These are phyloP conservation scores for Apogon hyalosoma DNA, from an alignment of 2,797 vertebrate genomes.

Conservation along the genomic window DNA sequence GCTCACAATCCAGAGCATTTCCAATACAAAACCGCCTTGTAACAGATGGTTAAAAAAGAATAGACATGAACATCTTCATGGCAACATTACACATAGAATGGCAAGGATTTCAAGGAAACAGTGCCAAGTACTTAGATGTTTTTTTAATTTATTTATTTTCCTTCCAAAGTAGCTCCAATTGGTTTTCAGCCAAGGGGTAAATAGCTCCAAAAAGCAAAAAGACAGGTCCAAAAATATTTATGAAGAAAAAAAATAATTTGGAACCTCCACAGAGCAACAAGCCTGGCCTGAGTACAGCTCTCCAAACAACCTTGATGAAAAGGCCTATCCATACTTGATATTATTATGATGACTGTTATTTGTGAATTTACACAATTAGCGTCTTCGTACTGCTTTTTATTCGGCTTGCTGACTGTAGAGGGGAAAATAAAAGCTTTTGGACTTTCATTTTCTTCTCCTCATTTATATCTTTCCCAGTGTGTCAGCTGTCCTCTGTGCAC, in stretches of 20 bases:
- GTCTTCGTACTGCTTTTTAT: slow-evolving; percentile 20
- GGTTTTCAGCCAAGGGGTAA: slow-evolving; percentile 55
- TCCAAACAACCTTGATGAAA: not conserved
- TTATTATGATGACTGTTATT: slow-evolving; percentile 1
- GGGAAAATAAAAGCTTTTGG: slow-evolving; percentile 2
- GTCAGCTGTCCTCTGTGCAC: slow-evolving; percentile 38
- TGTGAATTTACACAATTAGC: not conserved
- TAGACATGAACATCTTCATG: slow-evolving; percentile 58
- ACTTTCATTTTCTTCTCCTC: slow-evolving; percentile 43
- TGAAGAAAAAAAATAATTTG: slow-evolving; percentile 64
- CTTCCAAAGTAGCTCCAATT: slow-evolving; percentile 54
- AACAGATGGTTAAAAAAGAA: slow-evolving; percentile 75
- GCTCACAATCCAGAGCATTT: slow-evolving; percentile 56
- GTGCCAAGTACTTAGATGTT: slow-evolving; percentile 62
- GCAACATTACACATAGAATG: slow-evolving; percentile 60
- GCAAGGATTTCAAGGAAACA: slow-evolving; percentile 50
- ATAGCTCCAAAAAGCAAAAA: slow-evolving; percentile 59
- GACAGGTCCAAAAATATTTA: slow-evolving; percentile 62
- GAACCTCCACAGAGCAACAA: slow-evolving; percentile 54
- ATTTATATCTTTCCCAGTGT: slow-evolving; percentile 37
- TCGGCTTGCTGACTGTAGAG: slow-evolving; percentile 4
- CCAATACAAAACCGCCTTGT: slow-evolving; percentile 51
- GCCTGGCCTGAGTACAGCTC: slow-evolving; percentile 31
- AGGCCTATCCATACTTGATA: not conserved
- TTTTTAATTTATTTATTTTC: slow-evolving; percentile 56